These are phyloP conservation scores for Parochlus steinenii DNA, from an alignment of 2,888 invertebrate species.

Conservation along the genomic window DNA sequence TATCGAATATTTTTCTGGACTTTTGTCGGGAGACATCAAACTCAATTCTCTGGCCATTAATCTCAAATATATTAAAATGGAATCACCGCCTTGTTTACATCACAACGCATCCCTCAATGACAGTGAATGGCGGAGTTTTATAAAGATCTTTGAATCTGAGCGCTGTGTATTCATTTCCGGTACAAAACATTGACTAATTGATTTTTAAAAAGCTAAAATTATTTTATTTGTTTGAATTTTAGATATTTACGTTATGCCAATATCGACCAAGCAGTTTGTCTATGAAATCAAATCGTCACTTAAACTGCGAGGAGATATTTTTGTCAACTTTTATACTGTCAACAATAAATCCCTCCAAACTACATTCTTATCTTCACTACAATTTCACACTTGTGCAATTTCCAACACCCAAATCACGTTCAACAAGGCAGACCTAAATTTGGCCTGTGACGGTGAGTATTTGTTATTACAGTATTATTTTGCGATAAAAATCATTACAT, in stretches of 20 bases:
- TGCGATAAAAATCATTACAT: neutral
- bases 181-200: slow-evolving; percentile 18
- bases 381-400: slow-evolving; percentile 91
- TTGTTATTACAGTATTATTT: neutral
- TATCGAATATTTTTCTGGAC: slow-evolving; percentile 79
- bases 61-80: slow-evolving; percentile 70
- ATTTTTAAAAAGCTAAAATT: neutral
- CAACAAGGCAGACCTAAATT: slow-evolving; percentile 72
- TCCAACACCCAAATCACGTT: slow-evolving; percentile 70
- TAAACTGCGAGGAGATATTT: slow-evolving; percentile 64
- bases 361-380: slow-evolving; percentile 67
- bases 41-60: slow-evolving; percentile 77
- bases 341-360: slow-evolving; percentile 12
- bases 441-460: slow-evolving; percentile 56
- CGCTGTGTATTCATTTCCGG: slow-evolving; percentile 78
- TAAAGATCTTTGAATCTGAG: slow-evolving; percentile 82
- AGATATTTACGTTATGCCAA: slow-evolving; percentile 21
- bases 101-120: slow-evolving; percentile 24
- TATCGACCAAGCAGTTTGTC: slow-evolving; percentile 40
- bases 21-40: slow-evolving; percentile 73
- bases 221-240: neutral
- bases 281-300: slow-evolving; percentile 38
- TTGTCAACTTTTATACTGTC: slow-evolving; percentile 73
- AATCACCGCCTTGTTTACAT: slow-evolving; percentile 61
- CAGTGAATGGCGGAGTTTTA: slow-evolving; percentile 54